A percentile compares a stretch with the other conserved stretches of the same genome.
These are phyloP conservation scores for Tyria jacobaeae DNA, from an alignment of 2,888 invertebrate genomes.

Conservation along the genomic window DNA sequence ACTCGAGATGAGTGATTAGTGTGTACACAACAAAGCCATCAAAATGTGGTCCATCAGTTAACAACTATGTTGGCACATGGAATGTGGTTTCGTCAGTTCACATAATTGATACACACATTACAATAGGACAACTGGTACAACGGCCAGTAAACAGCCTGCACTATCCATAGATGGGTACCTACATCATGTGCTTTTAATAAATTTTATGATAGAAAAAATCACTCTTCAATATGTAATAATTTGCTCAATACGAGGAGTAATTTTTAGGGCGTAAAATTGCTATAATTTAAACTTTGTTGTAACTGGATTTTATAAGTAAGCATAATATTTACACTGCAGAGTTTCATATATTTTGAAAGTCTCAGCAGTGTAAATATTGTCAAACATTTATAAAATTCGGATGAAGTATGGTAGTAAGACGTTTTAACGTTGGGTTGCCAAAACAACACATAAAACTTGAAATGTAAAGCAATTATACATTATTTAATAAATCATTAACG, in stretches of 20 bases:
- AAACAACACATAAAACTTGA: neutral
- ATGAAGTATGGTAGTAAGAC: too few species aligned
- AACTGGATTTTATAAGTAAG: too few species aligned
- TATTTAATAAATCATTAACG: neutral
- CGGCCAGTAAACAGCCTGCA: neutral
- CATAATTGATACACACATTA: constrained; percentile 61
- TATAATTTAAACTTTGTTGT: neutral
- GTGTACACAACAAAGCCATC: constrained; percentile 36
- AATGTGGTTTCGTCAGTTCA: constrained; percentile 71
- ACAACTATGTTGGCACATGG: constrained; percentile 64
- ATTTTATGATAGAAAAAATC: neutral
- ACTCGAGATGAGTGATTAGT: constrained; percentile 11
- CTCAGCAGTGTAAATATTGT: too few species aligned
- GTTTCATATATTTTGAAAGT: too few species aligned
- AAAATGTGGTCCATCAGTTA: constrained; percentile 46
- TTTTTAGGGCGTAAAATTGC: neutral
- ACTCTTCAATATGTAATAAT: neutral
- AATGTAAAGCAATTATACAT: neutral
- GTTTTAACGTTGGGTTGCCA: too few species aligned
- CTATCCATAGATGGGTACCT: neutral
- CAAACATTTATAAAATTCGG: too few species aligned
- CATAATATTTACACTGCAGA: too few species aligned
- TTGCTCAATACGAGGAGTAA: neutral
- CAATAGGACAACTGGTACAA: constrained; percentile 39
- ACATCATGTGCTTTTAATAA: neutral